Evolutionary conservation across 2,888 invertebrate species (phyloP).

Genomic region (Esperia sulphurella): DNA sequence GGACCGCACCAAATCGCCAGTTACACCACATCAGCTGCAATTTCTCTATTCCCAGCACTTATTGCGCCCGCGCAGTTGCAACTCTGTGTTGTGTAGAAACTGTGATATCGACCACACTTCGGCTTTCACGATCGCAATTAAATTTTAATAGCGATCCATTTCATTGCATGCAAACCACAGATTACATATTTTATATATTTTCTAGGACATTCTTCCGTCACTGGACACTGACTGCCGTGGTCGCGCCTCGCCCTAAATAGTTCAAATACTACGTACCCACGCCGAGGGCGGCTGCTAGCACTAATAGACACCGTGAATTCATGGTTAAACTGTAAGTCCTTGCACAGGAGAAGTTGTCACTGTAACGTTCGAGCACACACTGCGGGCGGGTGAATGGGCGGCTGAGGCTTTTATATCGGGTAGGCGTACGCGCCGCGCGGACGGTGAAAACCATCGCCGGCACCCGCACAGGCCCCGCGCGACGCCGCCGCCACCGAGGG

Average conservation of each 20-base stretch:
- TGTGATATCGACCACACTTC: slow-evolving; percentile 45
- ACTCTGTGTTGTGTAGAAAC: slow-evolving; percentile 38
- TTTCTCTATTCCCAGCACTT: slow-evolving; percentile 45
- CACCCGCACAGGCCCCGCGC: slow-evolving; percentile 36
- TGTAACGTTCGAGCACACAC: slow-evolving; percentile 76
- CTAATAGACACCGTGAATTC: slow-evolving; percentile 78
- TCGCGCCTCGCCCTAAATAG: slow-evolving; percentile 61
- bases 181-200: slow-evolving; percentile 1
- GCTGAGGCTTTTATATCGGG: slow-evolving; percentile 74
- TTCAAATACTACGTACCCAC: slow-evolving; percentile 82
- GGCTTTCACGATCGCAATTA: slow-evolving; percentile 42
- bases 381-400: slow-evolving; percentile 78
- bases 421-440: slow-evolving; percentile 56
- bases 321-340: slow-evolving; percentile 73
- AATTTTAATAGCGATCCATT: slow-evolving; percentile 28
- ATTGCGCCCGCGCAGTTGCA: slow-evolving; percentile 36
- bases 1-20: slow-evolving; percentile 20
- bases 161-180: slow-evolving; percentile 11
- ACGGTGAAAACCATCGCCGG: slow-evolving; percentile 64
- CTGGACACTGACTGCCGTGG: slow-evolving; percentile 7
- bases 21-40: slow-evolving; percentile 47
- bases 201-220: slow-evolving; percentile 6
- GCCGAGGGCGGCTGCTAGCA: slow-evolving; percentile 83
- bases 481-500: too few relatives aligned
- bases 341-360: slow-evolving; percentile 70